Evolutionary conservation across 2,113 vertebrate species (phyloP), one percentile per base, ranked within the genome.

Genomic region (Saccopteryx leptura): DNA sequence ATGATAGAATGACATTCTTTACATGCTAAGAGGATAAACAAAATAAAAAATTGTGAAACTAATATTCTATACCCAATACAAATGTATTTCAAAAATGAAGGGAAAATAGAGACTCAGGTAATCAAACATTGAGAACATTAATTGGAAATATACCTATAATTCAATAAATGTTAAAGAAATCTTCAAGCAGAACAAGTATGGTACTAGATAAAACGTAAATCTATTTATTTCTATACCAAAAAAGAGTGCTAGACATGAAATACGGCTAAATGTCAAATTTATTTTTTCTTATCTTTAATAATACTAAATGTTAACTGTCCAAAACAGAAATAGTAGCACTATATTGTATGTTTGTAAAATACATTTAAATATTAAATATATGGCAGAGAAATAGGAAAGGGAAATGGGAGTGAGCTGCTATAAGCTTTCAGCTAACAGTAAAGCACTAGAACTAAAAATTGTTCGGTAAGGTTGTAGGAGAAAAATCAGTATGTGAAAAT

Each of bases 91-190:
- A 52, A 68, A 71, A 79, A 14, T 56, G 39, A 91, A 93, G 21
- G 19, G 18, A 56, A 75, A 75, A 60, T 46, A 69, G 19, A 52
- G 18, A 66, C 0, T 75, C 13, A 23, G 56, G 2, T 72, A 50
- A 88, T 52, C 12, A 83, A 86, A 68, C 28, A 88, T n/a, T 60
- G 23, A 46, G 8, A 39, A 26, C 56, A 75, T 75, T 95, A 33
- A 58, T 21, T 89, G 68, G 12, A 28, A 79, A 39, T 31, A 78
- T 50, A 74, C 2, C 39, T 69, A 5, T 10, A 23, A 5, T 56
- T 94, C 15, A 96, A 23, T 82, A 78, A 39, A 46, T 78, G 28
- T 26, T 88, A 83, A 56, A 60, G 9, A 75, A 90, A 95, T 56
- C 21, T 65, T 83, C 3, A 61, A 4, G 39, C 23, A 28, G 31